Percentiles rank a stretch among this genome's conserved stretches.
Conservation (phyloP, 2,113 vertebrate species). For the Esox niger region DNA sequence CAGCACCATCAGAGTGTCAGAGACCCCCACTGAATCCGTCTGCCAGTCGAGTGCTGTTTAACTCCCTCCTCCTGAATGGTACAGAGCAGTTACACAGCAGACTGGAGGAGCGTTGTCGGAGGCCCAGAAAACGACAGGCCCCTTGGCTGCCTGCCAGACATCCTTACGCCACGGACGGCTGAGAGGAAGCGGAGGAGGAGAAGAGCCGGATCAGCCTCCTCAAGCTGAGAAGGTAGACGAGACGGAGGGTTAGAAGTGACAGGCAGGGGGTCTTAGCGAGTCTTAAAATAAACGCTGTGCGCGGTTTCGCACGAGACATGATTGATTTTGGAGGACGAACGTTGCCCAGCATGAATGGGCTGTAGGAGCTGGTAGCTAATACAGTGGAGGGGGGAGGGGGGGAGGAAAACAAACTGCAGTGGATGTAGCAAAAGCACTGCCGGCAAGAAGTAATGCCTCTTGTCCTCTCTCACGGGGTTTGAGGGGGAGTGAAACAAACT, state of each 20-base stretch:
- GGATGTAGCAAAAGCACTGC: background rate
- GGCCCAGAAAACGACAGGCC: too few relatives aligned
- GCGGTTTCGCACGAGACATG: background rate
- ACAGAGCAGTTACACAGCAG: too few relatives aligned
- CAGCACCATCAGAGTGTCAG: too few relatives aligned
- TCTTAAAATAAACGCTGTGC: background rate
- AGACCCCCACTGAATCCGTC: too few relatives aligned
- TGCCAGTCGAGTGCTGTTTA: too few relatives aligned
- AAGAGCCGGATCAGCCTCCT: background rate
- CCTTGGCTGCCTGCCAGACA: too few relatives aligned
- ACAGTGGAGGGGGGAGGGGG: background rate
- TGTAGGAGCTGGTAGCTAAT: background rate
- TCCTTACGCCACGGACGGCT: background rate
- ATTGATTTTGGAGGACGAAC: background rate
- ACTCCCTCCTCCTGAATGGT: too few relatives aligned
- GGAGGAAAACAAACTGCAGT: background rate
- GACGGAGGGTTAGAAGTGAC: background rate
- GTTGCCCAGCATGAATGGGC: background rate
- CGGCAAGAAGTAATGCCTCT: background rate
- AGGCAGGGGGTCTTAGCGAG: too few relatives aligned
- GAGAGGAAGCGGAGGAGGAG: background rate
- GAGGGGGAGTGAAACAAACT: background rate
- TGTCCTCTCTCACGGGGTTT: background rate
- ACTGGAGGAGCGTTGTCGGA: too few relatives aligned
- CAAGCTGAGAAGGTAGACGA: background rate